phyloP scores from a whole-genome alignment of 2,888 invertebrate species.

The Galerucella calmariensis region DNA sequence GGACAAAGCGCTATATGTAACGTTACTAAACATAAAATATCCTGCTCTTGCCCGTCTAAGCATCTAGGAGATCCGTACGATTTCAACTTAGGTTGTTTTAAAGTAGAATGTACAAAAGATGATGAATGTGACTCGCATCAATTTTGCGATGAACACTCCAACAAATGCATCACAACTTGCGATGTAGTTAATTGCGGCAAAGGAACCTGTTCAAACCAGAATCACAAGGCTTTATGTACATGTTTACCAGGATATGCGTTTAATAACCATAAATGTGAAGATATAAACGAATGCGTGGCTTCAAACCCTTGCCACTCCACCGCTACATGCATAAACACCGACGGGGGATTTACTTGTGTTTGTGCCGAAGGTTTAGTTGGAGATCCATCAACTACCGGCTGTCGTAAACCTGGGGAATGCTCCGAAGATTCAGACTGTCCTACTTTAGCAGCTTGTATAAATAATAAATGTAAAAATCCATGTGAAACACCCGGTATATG shows the following conservation, averaged over 20 bases:
- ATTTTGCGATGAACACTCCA: constrained; percentile 78
- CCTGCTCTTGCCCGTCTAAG: constrained; percentile 83
- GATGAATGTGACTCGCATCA: constrained; percentile 81
- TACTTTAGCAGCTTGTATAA: constrained; percentile 77
- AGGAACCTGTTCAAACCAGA: constrained; percentile 79
- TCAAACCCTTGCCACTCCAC: constrained; percentile 82
- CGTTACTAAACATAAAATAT: constrained; percentile 76
- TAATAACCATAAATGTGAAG: constrained; percentile 75
- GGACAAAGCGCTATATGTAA: constrained; percentile 82
- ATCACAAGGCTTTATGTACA: constrained; percentile 78
- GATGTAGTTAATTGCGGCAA: constrained; percentile 82
- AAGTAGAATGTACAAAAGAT: constrained; percentile 85
- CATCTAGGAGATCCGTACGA: constrained; percentile 85
- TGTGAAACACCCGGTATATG: constrained; percentile 76
- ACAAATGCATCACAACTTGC: constrained; percentile 87
- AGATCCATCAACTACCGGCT: constrained; percentile 78
- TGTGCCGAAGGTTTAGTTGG: constrained; percentile 85
- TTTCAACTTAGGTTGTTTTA: constrained; percentile 83
- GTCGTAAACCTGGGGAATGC: constrained; percentile 86
- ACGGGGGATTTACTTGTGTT: constrained; percentile 81
- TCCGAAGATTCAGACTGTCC: constrained; percentile 84
- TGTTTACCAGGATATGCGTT: constrained; percentile 82
- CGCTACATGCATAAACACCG: constrained; percentile 80
- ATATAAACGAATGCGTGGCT: constrained; percentile 81
- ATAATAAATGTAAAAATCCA: constrained; percentile 82